Base-by-base conservation (phyloP, 2,797 vertebrate genomes). In the Hyperoplus immaculatus region DNA sequence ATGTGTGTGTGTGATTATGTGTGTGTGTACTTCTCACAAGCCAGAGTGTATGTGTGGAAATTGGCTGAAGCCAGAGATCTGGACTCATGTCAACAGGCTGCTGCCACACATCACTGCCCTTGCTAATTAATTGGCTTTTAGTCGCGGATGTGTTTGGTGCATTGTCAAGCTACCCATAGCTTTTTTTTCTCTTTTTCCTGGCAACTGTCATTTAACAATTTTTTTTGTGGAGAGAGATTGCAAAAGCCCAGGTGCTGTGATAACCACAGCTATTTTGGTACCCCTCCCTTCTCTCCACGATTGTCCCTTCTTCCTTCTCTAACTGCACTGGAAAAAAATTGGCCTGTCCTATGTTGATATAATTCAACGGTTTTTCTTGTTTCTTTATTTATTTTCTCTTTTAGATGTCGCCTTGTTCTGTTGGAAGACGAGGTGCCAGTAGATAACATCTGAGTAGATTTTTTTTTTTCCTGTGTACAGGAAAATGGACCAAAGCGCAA, bases 61-160 rank as follows among this genome's bases (percentile, higher is more conserved):
- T 87, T 92, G 91, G 88, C 91, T 92, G 87, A 88, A 92, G 89
- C 83, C 83, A 81, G 88, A 93, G 89, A 95, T 93, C 94, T 94
- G 92, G 93, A 94, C 93, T 91, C 88, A 88, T 95, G 95, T 95
- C 94, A 95, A 94, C 93, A 95, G 94, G 91, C 94, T 94, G 91
- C 91, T 92, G 92, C 91, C 91, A 95, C 95, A 95, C 94, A 94
- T 94, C 92, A 92, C 92, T 94, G 94, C 93, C 86, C 82, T 78
- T 84, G 91, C 93, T 95, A 96, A 96, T 95, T 95, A 95, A 95
- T 95, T 95, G 93, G 93, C 92, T 95, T 95, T 95, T 94, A 94
- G 93, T 94, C 72, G 91, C 83, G 90, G 89, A 90, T 93, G 88
- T 94, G 90, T 93, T 93, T 92, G 91, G 91, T 92, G 89, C 92